Percentiles rank a stretch among this genome's conserved stretches.
Conservation (phyloP, 1,140 invertebrate species). For the Aphaenogaster rudis region DNA sequence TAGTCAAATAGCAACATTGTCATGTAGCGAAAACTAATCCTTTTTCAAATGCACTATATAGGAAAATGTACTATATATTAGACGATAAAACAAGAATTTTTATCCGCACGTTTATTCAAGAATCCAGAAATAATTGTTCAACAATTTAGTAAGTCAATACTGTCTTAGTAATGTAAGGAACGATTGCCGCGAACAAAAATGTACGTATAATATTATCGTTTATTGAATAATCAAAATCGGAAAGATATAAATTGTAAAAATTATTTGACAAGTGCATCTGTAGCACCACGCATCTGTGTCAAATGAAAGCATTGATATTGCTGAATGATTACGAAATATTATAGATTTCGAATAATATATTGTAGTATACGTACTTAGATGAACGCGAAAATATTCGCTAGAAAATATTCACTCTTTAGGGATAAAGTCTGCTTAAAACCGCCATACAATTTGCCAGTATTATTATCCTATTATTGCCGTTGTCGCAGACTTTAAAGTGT, state of each 20-base stretch:
- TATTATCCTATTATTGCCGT: slow-evolving; percentile 82
- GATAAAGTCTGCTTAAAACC: slow-evolving; percentile 77
- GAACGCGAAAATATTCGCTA: slow-evolving; percentile 57
- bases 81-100: slow-evolving; percentile 61
- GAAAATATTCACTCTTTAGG: slow-evolving; percentile 61
- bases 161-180: slow-evolving; percentile 29
- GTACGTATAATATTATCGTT: slow-evolving; percentile 58
- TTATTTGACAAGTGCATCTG: slow-evolving; percentile 21
- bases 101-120: slow-evolving; percentile 65
- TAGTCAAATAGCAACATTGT: slow-evolving; percentile 57
- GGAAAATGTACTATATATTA: slow-evolving; percentile 65
- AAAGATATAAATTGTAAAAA: slow-evolving; percentile 65
- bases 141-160: slow-evolving; percentile 60
- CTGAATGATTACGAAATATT: slow-evolving; percentile 53
- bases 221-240: slow-evolving; percentile 69
- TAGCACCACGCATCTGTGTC: slow-evolving; percentile 3
- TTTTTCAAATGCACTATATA: slow-evolving; percentile 67
- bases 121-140: slow-evolving; percentile 42
- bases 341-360: slow-evolving; percentile 70
- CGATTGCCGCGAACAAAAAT: slow-evolving; percentile 41
- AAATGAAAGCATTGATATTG: slow-evolving; percentile 54
- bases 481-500: slow-evolving; percentile 72
- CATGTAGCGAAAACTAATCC: slow-evolving; percentile 26
- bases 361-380: slow-evolving; percentile 73
- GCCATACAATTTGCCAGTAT: slow-evolving; percentile 86